phyloP scores from a whole-genome alignment of 2,113 vertebrate species.

The Chaetorhynchus papuensis region DNA sequence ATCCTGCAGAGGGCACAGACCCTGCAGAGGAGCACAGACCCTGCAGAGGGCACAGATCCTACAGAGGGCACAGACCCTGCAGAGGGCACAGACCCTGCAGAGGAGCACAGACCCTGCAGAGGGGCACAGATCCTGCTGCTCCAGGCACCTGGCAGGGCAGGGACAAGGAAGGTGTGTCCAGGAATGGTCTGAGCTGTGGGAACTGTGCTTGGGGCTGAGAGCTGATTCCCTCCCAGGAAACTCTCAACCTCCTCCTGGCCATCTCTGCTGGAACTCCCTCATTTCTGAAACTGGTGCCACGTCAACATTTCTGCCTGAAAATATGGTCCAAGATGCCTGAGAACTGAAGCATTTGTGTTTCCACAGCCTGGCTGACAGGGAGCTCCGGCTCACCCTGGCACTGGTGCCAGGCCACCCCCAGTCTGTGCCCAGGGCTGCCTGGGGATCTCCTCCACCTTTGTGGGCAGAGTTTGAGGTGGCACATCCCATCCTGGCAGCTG shows the following conservation, averaged over 20 bases:
- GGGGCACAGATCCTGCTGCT: background rate
- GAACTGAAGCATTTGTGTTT: background rate
- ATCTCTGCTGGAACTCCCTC: background rate
- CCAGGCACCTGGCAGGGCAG: background rate
- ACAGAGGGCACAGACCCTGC: background rate
- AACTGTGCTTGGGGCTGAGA: background rate
- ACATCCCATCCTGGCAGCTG: background rate
- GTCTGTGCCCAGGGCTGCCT: background rate
- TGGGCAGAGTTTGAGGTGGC: background rate
- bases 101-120: too few relatives aligned
- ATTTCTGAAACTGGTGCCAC: background rate
- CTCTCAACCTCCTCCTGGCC: background rate
- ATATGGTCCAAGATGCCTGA: background rate
- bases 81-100: too few relatives aligned
- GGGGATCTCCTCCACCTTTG: too few relatives aligned
- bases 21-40: background rate
- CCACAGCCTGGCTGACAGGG: background rate
- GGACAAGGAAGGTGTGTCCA: too few relatives aligned
- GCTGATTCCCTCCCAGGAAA: background rate
- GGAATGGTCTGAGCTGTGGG: background rate
- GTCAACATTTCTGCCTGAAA: background rate
- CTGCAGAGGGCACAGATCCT: background rate
- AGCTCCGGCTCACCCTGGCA: rapidly evolving
- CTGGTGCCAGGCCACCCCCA: background rate
- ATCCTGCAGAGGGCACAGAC: background rate